A percentile compares a stretch with the other conserved stretches of the same genome.
phyloP scores from a whole-genome alignment of 1,140 invertebrate species.

The Drosophila eugracilis region DNA sequence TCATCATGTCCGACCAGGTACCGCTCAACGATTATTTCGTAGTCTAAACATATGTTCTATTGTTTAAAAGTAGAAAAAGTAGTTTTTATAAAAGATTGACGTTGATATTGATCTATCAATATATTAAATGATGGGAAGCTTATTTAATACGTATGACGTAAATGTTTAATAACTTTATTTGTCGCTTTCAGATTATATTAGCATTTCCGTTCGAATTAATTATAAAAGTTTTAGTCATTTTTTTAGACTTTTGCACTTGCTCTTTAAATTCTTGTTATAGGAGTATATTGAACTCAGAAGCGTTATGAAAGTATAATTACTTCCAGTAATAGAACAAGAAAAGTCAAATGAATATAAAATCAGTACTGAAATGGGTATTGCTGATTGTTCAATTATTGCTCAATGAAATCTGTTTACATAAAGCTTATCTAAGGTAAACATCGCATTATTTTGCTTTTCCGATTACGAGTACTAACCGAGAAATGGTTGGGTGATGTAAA shows the following conservation, averaged over 20 bases:
- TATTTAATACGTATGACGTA: not conserved
- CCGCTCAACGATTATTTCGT: slow-evolving; percentile 7
- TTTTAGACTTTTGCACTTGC: too few species aligned
- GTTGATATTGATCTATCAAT: slow-evolving; percentile 16
- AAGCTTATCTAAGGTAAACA: slow-evolving; percentile 36
- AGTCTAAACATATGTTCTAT: slow-evolving; percentile 11
- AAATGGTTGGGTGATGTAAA: slow-evolving; percentile 37
- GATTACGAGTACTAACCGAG: slow-evolving; percentile 24
- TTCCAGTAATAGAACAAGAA: too few species aligned
- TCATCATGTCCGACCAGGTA: slow-evolving; percentile 57
- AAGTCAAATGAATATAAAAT: too few species aligned
- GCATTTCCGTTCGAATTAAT: too few species aligned
- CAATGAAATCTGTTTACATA: slow-evolving; percentile 20
- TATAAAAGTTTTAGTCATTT: too few species aligned
- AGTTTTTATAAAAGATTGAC: not conserved
- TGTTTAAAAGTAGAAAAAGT: slow-evolving; percentile 11
- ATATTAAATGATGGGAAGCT: slow-evolving; percentile 15
- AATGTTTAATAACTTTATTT: not conserved
- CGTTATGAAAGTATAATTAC: too few species aligned
- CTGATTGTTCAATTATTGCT: not conserved
- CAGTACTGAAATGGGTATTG: not conserved
- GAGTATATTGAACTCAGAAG: too few species aligned
- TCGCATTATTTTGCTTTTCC: slow-evolving; percentile 16
- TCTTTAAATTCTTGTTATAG: too few species aligned
- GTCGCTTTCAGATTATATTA: not conserved